A percentile compares a stretch with the other conserved stretches of the same genome.
Conservation (phyloP, 2,797 vertebrate species). For the Enteromius argenteus region DNA sequence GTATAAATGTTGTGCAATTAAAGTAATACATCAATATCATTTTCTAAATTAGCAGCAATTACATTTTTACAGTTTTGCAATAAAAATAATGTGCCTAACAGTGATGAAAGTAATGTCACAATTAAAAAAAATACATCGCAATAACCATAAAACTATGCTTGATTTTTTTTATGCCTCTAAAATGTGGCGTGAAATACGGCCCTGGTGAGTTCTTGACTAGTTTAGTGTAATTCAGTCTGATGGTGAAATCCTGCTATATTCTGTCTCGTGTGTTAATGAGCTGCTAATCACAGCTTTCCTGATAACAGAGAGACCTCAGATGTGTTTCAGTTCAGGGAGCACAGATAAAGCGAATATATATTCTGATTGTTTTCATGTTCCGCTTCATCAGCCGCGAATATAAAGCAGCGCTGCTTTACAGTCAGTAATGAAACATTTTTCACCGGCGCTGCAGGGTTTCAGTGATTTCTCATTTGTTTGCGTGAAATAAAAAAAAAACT, state of each 20-base stretch:
- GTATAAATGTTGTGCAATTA: neutral
- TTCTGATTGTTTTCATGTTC: slow-evolving; percentile 20
- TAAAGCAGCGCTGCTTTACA: neutral
- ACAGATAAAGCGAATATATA: neutral
- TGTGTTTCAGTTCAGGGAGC: neutral
- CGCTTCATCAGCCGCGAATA: slow-evolving; percentile 11
- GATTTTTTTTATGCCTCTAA: neutral
- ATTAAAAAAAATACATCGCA: neutral
- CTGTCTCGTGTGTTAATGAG: slow-evolving; percentile 4
- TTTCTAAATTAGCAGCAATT: neutral
- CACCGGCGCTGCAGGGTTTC: slow-evolving; percentile 6
- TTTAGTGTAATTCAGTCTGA: neutral
- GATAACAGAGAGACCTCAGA: neutral
- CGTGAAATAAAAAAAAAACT: neutral
- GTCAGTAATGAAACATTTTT: slow-evolving; percentile 14
- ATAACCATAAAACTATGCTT: neutral
- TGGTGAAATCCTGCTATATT: neutral
- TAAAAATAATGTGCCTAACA: neutral
- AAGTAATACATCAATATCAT: neutral
- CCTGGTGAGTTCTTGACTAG: neutral
- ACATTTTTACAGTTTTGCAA: neutral
- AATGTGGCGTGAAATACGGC: neutral
- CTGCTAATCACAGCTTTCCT: slow-evolving; percentile 25
- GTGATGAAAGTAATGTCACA: neutral
- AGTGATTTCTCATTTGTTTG: slow-evolving; percentile 38